phyloP scores from a whole-genome alignment of 2,888 invertebrate genomes.

The Seladonia tumulorum region DNA sequence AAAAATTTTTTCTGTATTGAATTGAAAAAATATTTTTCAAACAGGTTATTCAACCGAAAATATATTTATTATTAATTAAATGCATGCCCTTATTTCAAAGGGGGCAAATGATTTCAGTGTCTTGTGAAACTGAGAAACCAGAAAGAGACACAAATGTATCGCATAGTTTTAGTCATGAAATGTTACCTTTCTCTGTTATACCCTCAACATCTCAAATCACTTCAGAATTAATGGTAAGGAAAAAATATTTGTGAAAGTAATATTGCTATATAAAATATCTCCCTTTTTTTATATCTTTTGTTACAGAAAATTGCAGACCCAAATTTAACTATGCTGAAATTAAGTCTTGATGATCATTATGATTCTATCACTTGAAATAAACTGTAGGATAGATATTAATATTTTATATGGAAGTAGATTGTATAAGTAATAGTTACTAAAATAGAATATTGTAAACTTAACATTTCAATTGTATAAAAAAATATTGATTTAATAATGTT shows the following conservation, averaged over 20 bases:
- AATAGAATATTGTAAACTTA: constrained; percentile 1
- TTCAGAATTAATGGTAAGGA: constrained; percentile 68
- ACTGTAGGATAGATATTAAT: constrained; percentile 23
- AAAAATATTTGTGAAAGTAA: constrained; percentile 6
- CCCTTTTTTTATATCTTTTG: constrained; percentile 29
- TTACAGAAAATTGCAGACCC: constrained; percentile 79
- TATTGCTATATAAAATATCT: background rate
- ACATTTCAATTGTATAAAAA: constrained; percentile 5
- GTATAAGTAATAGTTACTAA: constrained; percentile 11
- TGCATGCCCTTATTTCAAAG: constrained; percentile 58
- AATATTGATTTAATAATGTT: background rate
- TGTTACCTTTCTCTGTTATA: constrained; percentile 43
- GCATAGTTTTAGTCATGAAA: constrained; percentile 33
- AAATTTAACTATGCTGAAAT: constrained; percentile 75
- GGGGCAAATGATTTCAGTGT: constrained; percentile 71
- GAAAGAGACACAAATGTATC: constrained; percentile 70
- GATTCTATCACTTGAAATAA: constrained; percentile 45
- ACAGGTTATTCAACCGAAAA: background rate
- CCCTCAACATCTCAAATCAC: constrained; percentile 54
- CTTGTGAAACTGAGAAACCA: constrained; percentile 73
- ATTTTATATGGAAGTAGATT: background rate
- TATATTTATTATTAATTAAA: constrained; percentile 12
- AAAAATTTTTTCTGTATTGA: background rate
- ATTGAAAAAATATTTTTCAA: background rate
- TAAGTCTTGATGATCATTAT: constrained; percentile 74